Base-by-base conservation (phyloP, 2,888 invertebrate genomes). In the Drosophila eohydei region DNA sequence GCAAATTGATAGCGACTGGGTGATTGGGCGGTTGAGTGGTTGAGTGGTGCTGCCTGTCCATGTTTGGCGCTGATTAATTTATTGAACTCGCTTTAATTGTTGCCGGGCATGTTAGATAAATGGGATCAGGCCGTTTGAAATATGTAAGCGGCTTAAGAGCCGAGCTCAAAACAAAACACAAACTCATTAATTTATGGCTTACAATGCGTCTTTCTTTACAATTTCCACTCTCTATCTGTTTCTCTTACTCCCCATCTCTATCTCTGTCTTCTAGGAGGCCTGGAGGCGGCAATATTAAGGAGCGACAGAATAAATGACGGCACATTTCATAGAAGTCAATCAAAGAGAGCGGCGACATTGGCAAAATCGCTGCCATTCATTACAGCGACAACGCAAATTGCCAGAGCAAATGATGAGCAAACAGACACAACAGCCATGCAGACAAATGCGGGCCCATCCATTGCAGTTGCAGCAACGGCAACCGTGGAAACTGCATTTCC, bases 61-160 rank as follows among this genome's bases (percentile, higher is more conserved):
- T 52, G 66, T 58, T 70, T 58, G 0, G 51, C 68, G 44, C 43
- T 72, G 74, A 88, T 83, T 88, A 88, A 84, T 84, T 88, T 83
- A 88, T 84, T 81, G 84, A 88, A 77, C 74, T 71, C 83, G 83
- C 73, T 86, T 86, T 89, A 86, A 86, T 86, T 86, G 89, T 88
- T 80, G 80, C 62, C 66, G 61, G 59, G 80, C 72, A 71, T 75
- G 78, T 71, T 71, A 85, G 83, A 86, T 79, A 86, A 86, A 89
- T 88, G 85, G 86, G 78, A 82, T 72, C 76, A 74, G 62, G 58
- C 67, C 66, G 70, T 72, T 87, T 78, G 87, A 88, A 80, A 83
- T 86, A 85, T 85, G 81, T 81, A 85, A 78, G 78, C 63, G 70
- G 81, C 57, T 70, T 55, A 68, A 56, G 46, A 12, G 60, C 26